Conservation (phyloP, 2,888 invertebrate genomes). For the Caenorhabditis sulstoni region DNA sequence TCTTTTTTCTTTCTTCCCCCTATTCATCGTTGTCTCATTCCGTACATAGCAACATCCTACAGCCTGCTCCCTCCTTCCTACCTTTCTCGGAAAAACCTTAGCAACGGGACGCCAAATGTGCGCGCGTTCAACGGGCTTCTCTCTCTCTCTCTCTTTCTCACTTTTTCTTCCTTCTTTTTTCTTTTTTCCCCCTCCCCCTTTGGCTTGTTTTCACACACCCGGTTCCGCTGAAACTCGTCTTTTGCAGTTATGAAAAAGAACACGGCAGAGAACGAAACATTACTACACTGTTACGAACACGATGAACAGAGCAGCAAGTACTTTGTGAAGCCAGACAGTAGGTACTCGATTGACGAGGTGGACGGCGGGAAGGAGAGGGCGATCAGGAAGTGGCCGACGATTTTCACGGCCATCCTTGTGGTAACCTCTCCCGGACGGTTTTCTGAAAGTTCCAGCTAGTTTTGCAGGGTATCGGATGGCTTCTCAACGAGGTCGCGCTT, state of each 20-base stretch:
- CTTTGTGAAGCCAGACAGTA: conserved; percentile 39
- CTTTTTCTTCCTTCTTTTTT: neutral
- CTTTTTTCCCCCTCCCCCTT: neutral
- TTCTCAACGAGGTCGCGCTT: conserved; percentile 74
- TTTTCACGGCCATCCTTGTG: conserved; percentile 61
- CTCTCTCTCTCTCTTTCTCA: conserved; percentile 5
- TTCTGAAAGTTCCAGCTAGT: no score
- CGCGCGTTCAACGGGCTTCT: neutral
- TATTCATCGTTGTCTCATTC: neutral
- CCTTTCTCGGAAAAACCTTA: conserved; percentile 6
- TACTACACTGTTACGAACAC: conserved; percentile 53
- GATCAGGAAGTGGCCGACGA: conserved; percentile 65
- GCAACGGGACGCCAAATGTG: neutral
- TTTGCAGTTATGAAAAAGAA: conserved; percentile 48
- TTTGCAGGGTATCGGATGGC: conserved; percentile 74
- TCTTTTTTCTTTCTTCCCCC: neutral
- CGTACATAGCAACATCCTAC: conserved; percentile 22
- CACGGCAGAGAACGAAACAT: conserved; percentile 46
- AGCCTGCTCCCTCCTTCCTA: conserved; percentile 2
- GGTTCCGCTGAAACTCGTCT: conserved; percentile 14
- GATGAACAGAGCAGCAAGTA: conserved; percentile 52
- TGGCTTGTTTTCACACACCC: no score
- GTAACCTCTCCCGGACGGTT: conserved; percentile 37
- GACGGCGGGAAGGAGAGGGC: conserved; percentile 39
- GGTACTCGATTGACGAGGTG: conserved; percentile 36